Evolutionary conservation across 1,140 invertebrate species (phyloP).

Genomic region (Ridgeia piscesae): DNA sequence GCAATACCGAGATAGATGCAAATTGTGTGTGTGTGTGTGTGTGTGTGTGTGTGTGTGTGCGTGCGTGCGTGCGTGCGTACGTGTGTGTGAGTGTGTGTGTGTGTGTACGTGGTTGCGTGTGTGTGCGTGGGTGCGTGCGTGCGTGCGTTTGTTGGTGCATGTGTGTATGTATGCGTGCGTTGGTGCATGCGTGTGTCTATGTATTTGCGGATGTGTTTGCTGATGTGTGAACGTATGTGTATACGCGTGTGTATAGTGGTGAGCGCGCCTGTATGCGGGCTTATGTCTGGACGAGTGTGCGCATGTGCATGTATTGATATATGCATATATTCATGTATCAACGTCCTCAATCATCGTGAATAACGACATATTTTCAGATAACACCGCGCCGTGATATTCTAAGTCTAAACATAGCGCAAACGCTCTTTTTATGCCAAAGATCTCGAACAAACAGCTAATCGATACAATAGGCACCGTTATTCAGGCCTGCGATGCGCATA

Average conservation of each 20-base stretch:
- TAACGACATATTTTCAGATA: neutral
- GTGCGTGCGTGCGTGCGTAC: neutral
- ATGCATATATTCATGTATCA: neutral
- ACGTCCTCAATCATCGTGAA: neutral
- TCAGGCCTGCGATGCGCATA: neutral
- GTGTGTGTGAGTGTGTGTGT: neutral
- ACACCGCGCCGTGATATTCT: neutral
- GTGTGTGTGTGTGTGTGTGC: neutral
- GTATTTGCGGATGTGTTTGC: neutral
- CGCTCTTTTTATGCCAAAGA: neutral
- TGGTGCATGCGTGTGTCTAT: neutral
- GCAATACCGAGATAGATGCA: too few relatives aligned
- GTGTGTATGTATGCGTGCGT: neutral
- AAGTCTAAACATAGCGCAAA: neutral
- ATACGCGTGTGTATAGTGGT: neutral
- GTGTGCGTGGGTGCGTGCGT: neutral
- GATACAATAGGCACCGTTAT: neutral
- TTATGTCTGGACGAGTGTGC: neutral
- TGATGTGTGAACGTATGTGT: neutral
- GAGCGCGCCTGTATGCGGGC: neutral
- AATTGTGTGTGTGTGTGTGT: too few relatives aligned
- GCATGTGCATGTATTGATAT: neutral
- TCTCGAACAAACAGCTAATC: neutral
- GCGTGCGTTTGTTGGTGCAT: neutral
- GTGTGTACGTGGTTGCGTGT: neutral